Percentiles rank a stretch among this genome's conserved stretches.
Conservation (phyloP, 2,113 vertebrate species). For the Thunnus maccoyii region DNA sequence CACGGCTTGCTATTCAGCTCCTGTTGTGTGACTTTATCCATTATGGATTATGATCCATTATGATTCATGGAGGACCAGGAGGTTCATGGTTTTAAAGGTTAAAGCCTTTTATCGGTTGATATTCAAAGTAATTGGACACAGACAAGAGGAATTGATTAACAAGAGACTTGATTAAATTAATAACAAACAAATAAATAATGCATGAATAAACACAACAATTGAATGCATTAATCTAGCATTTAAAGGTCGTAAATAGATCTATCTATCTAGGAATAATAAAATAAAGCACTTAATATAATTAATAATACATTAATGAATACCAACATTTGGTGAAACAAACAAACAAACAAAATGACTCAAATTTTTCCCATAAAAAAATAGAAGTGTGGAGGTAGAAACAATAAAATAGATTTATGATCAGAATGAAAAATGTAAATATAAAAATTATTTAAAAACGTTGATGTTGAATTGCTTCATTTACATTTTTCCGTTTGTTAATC, state of each 20-base stretch:
- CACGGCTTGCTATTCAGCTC: slow-evolving; percentile 12
- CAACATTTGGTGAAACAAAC: no score
- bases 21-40: slow-evolving; percentile 36
- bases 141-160: slow-evolving; percentile 14
- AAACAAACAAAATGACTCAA: no score
- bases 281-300: no score
- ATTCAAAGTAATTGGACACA: background rate
- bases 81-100: background rate
- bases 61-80: slow-evolving; percentile 43
- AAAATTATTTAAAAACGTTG: no score
- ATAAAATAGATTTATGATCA: no score
- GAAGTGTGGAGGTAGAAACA: no score
- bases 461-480: background rate
- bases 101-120: background rate
- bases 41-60: no score
- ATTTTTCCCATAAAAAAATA: no score
- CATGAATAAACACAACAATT: background rate
- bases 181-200: background rate
- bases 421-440: no score
- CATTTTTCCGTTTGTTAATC: background rate
- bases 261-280: no score
- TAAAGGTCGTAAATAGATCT: background rate
- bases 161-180: background rate
- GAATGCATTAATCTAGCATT: background rate
- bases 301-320: no score